Evolutionary conservation across 1,140 invertebrate species (phyloP), one percentile per base, ranked within the genome.

Genomic region (Luehdorfia chinensis): DNA sequence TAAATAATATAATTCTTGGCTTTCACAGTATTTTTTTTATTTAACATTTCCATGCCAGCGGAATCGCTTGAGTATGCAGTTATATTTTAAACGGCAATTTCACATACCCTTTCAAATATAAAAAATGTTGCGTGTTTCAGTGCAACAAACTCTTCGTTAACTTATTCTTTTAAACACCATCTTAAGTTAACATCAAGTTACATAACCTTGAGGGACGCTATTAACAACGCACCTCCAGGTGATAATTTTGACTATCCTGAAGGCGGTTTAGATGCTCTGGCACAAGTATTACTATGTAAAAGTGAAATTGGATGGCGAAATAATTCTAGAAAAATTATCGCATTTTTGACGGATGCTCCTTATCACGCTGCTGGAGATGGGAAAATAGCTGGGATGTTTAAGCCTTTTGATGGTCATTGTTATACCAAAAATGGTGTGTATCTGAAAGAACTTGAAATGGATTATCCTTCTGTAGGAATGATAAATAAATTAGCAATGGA

Each of bases 91-190:
- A n/a, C n/a, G n/a, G n/a, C n/a, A n/a, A n/a, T n/a, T n/a, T n/a
- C n/a, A n/a, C n/a, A n/a, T n/a, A n/a, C n/a, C n/a, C n/a, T n/a
- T n/a, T n/a, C n/a, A n/a, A n/a, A n/a, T n/a, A n/a, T n/a, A n/a
- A n/a, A n/a, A n/a, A n/a, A n/a, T n/a, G n/a, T n/a, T 31, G 7
- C 59, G 43, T 31, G 47, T n/a, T 88, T 65, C 94, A 93, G 25
- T 96, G 96, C 66, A 37, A 88, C 88, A 25, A 96, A 96, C 89
- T 94, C 91, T 31, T 56, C 32, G 4, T 89, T 93, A 47, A 94
- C 96, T 2, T 98, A 98, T 73, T 95, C 96, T 41, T 98, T 94
- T 85, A 92, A 90, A 66, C 93, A 98, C 81, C 91, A 94, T 53
- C 93, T 98, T 88, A 89, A 87, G 49, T 87, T 98, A 30, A 94